Evolutionary conservation across 2,888 invertebrate species (phyloP).

Genomic region (Lasioglossum figueresi): DNA sequence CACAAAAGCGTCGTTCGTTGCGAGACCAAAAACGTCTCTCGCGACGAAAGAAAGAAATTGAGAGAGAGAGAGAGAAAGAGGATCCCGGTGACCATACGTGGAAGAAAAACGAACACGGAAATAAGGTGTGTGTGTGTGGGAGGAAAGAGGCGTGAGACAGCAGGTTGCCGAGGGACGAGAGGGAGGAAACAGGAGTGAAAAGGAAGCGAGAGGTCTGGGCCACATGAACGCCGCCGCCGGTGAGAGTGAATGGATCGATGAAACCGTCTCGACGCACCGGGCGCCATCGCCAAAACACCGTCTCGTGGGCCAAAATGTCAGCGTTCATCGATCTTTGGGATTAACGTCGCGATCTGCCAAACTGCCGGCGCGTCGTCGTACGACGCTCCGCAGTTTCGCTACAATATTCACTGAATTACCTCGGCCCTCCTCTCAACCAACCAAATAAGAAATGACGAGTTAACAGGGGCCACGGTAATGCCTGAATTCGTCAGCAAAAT

Average conservation of each 20-base stretch:
- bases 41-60: background rate
- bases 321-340: constrained; percentile 55
- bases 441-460: background rate
- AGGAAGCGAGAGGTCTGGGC: constrained; percentile 56
- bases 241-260: constrained; percentile 74
- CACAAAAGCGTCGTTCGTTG: background rate
- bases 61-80: background rate
- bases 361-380: background rate
- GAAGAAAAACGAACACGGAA: constrained; percentile 16
- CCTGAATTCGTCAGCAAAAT: no score
- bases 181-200: background rate
- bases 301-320: constrained; percentile 54
- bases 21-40: background rate
- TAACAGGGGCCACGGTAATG: background rate
- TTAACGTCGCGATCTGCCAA: constrained; percentile 34
- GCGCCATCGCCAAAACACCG: constrained; percentile 63
- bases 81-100: background rate
- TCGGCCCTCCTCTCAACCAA: background rate
- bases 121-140: constrained; percentile 10
- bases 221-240: constrained; percentile 63
- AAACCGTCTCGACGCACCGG: constrained; percentile 62
- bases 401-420: background rate
- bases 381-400: background rate
- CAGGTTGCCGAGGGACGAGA: constrained; percentile 34
- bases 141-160: constrained; percentile 11